Base-by-base conservation (phyloP, 2,113 vertebrate genomes). In the Sylvilagus bachmani region DNA sequence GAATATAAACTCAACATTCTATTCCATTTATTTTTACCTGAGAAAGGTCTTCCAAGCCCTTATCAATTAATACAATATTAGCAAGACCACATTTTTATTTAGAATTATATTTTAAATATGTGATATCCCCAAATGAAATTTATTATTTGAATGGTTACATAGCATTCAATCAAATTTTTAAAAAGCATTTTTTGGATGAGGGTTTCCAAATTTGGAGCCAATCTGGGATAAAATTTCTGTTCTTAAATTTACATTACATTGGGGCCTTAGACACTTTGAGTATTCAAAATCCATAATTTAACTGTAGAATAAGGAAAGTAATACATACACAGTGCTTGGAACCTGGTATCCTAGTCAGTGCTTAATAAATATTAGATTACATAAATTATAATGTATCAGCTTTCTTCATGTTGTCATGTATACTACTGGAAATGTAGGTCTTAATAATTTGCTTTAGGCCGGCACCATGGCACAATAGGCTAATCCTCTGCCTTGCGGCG, bases 111-210 rank as follows among this genome's bases (percentile, higher is more conserved):
- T 64, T 51, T 73, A 90, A 79, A 29, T 29, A 85, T 13, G 22
- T 70, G 62, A 89, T 74, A 80, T 96, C 8, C 89, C 51, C 31
- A 93, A 80, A 79, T 73, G 69, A 2, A 10, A 91, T 53, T 62
- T 69, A 38, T 67, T 67, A 78, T 36, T 58, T 88, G 62, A 58
- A 33, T 33, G 21, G 8, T 86, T 33, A 91, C 10, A 67, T n/a
- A 71, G 85, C 14, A 94, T 78, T 31, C 44, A 10, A 78, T 83
- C 6, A 82, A 79, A 22, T 74, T 79, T 89, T 89, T 74, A 4
- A 91, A 88, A 73, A 38, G 10, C 4, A 67, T 79, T 89, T 79
- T 74, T 49, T 83, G 3, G 82, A 71, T 87, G 90, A 79, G 69
- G 64, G 66, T 33, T 77, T 92, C 67, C 16, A 90, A 86, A 81